Percentiles rank a stretch among this genome's conserved stretches.
These are phyloP conservation scores for Pollenia angustigena DNA, from an alignment of 2,888 invertebrate species.

Conservation along the genomic window DNA sequence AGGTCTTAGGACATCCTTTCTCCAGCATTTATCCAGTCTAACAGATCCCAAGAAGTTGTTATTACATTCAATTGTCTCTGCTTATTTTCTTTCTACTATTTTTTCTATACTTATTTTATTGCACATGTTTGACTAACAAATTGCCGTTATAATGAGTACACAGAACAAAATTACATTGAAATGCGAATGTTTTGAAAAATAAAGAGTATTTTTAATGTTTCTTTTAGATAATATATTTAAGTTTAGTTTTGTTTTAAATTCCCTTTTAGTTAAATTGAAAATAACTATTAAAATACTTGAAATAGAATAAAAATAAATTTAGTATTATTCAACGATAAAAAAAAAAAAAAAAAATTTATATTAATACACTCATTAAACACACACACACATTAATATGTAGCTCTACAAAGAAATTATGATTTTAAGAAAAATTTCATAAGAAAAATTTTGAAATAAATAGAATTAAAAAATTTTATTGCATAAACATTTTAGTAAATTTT, in stretches of 20 bases:
- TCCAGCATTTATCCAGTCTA: too few relatives aligned
- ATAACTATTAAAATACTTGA: background rate
- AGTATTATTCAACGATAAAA: conserved; percentile 65
- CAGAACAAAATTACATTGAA: background rate
- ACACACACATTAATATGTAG: conserved; percentile 27
- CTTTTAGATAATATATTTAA: background rate
- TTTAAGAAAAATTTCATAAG: conserved; percentile 14
- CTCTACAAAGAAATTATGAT: conserved; percentile 31
- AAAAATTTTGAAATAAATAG: conserved; percentile 2
- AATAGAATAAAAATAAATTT: background rate
- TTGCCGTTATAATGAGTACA: background rate
- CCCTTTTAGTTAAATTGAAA: background rate
- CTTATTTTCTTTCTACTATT: too few relatives aligned
- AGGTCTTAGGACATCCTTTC: too few relatives aligned
- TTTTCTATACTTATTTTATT: too few relatives aligned
- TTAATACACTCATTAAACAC: conserved; percentile 53
- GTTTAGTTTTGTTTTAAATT: background rate
- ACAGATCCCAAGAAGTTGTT: too few relatives aligned
- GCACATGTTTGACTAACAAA: background rate
- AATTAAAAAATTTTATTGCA: conserved; percentile 19
- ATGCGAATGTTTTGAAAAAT: background rate
- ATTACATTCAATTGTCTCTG: too few relatives aligned
- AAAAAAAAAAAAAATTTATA: conserved; percentile 1
- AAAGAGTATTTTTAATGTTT: background rate
- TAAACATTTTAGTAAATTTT: conserved; percentile 29